Conservation (phyloP, 2,888 invertebrate genomes). For the Tipula confusa region DNA sequence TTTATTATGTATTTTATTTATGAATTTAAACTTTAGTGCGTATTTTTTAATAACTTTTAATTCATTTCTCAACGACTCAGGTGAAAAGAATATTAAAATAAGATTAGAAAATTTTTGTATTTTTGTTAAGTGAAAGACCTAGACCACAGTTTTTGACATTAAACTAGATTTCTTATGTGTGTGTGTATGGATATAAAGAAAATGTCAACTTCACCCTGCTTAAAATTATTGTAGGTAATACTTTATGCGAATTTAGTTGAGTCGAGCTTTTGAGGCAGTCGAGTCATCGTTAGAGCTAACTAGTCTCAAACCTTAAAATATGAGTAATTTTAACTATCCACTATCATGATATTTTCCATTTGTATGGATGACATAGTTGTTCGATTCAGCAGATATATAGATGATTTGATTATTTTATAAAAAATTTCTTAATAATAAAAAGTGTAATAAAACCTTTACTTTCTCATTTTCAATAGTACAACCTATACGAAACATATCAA, state of each 20-base stretch:
- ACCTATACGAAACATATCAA: not conserved
- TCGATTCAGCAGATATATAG: too few relatives aligned
- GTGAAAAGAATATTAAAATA: not conserved
- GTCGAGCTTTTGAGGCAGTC: too few relatives aligned
- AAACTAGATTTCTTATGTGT: not conserved
- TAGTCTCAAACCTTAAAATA: too few relatives aligned
- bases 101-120: not conserved
- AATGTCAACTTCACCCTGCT: slow-evolving; percentile 3
- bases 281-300: too few relatives aligned
- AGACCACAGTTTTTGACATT: slow-evolving; percentile 28
- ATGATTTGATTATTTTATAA: too few relatives aligned
- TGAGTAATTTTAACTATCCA: too few relatives aligned
- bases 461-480: too few relatives aligned
- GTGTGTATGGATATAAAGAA: not conserved
- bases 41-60: not conserved
- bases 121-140: slow-evolving; percentile 20
- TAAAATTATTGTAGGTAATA: not conserved
- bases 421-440: too few relatives aligned
- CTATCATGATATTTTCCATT: too few relatives aligned
- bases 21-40: not conserved
- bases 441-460: not conserved
- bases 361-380: too few relatives aligned
- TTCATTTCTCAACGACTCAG: not conserved
- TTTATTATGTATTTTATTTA: slow-evolving; percentile 42
- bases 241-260: too few relatives aligned